A percentile compares a stretch with the other conserved stretches of the same genome.
Conservation (phyloP, 2,797 vertebrate genomes). For the Gallinago nigripennis region DNA sequence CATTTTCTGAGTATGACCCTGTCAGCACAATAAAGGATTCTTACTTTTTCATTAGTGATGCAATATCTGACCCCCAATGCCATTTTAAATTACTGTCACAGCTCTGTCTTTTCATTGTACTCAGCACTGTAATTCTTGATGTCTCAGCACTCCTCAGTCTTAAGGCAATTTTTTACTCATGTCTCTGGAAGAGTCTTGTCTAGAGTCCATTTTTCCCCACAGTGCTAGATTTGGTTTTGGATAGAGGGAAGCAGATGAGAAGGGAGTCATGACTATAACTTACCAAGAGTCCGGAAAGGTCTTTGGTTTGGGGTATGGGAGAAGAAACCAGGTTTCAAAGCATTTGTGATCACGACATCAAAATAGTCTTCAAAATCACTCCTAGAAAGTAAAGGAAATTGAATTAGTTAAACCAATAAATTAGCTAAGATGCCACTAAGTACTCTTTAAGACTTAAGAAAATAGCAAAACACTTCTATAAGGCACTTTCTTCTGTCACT, state of each 20-base stretch:
- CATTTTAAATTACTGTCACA: not conserved
- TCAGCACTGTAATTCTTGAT: not conserved
- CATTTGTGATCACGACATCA: conserved; percentile 93
- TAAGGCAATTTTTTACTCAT: not conserved
- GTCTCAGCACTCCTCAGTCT: not conserved
- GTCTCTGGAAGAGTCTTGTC: not conserved
- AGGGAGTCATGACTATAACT: conserved; percentile 52
- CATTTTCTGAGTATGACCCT: not conserved
- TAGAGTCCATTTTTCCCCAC: not conserved
- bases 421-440: not conserved
- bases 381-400: conserved; percentile 74
- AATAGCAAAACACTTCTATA: not conserved
- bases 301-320: conserved; percentile 89
- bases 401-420: not conserved
- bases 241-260: not conserved
- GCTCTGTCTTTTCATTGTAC: not conserved
- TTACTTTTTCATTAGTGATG: not conserved
- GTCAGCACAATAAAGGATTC: not conserved
- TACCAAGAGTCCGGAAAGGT: conserved; percentile 90
- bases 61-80: not conserved
- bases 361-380: conserved; percentile 91
- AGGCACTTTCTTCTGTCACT: not conserved
- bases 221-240: not conserved
- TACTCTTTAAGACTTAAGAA: not conserved
- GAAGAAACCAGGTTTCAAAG: conserved; percentile 96